Evolutionary conservation across 2,113 vertebrate species (phyloP).

Genomic region (Platycercus adscitus): DNA sequence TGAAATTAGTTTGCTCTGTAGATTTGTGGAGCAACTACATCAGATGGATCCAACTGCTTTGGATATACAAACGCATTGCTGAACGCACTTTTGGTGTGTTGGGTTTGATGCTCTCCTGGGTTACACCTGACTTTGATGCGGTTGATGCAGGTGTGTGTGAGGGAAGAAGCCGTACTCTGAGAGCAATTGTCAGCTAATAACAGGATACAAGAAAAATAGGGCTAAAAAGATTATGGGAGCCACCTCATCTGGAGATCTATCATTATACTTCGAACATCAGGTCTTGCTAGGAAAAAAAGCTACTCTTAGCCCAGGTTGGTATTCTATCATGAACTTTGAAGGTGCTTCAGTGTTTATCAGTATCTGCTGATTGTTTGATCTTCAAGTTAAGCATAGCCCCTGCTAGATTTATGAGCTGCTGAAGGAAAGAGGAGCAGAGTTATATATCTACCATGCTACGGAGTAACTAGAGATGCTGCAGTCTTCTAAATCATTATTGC

Average conservation of each 20-base stretch:
- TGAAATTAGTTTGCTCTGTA: neutral
- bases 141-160: neutral
- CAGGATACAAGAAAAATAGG: neutral
- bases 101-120: neutral
- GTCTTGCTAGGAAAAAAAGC: neutral
- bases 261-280: conserved; percentile 9
- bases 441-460: neutral
- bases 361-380: conserved; percentile 52
- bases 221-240: neutral
- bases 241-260: neutral
- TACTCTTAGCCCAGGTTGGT: neutral
- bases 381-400: neutral
- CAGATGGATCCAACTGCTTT: neutral
- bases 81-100: neutral
- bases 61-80: neutral
- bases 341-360: conserved; percentile 19
- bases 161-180: neutral
- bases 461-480: neutral
- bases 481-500: conserved; percentile 29
- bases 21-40: neutral
- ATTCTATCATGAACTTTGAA: conserved; percentile 22
- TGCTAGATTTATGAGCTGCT: conserved; percentile 25
- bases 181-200: conserved; percentile 10
- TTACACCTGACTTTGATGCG: conserved; percentile 5
- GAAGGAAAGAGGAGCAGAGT: neutral